Evolutionary conservation across 2,113 vertebrate species (phyloP).

Genomic region (Toxotes chatareus): DNA sequence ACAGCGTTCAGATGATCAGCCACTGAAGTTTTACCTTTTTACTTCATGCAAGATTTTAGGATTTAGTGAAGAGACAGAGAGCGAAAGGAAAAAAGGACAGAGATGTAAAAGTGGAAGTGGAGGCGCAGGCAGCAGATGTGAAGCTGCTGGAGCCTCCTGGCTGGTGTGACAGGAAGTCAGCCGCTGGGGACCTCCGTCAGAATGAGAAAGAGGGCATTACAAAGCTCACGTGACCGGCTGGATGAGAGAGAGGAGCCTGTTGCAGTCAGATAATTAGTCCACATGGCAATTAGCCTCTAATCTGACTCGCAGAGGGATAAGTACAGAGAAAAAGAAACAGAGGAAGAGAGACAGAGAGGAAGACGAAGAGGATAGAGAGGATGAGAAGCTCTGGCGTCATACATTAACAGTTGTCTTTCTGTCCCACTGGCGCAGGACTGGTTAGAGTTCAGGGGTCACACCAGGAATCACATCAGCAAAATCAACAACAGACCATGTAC

Average conservation of each 20-base stretch:
- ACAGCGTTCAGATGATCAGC: neutral
- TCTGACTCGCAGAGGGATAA: slow-evolving; percentile 61
- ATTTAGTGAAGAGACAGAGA: neutral
- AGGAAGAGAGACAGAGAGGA: neutral
- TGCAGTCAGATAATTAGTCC: slow-evolving; percentile 79
- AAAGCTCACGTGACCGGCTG: slow-evolving; percentile 59
- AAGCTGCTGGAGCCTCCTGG: slow-evolving; percentile 43
- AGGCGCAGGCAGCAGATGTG: slow-evolving; percentile 46
- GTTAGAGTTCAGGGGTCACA: slow-evolving; percentile 40
- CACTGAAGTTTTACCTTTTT: neutral
- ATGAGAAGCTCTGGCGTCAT: slow-evolving; percentile 22
- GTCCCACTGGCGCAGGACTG: slow-evolving; percentile 20
- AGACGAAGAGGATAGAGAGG: slow-evolving; percentile 8
- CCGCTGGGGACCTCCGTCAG: slow-evolving; percentile 56
- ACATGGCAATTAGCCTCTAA: slow-evolving; percentile 72
- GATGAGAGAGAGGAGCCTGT: slow-evolving; percentile 59
- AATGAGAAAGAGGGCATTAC: slow-evolving; percentile 60
- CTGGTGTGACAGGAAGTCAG: slow-evolving; percentile 64
- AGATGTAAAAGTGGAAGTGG: slow-evolving; percentile 9
- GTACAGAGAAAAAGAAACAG: slow-evolving; percentile 25
- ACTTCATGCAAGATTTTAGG: slow-evolving; percentile 1
- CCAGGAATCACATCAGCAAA: slow-evolving; percentile 48
- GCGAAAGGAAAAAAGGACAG: neutral
- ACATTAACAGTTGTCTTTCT: slow-evolving; percentile 19
- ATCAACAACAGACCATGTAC: slow-evolving; percentile 39